Percentiles rank a stretch among this genome's conserved stretches.
Evolutionary conservation across 53 echinoderm and acorn worm species (phyloP).

Genomic region (Stichopus horrens): DNA sequence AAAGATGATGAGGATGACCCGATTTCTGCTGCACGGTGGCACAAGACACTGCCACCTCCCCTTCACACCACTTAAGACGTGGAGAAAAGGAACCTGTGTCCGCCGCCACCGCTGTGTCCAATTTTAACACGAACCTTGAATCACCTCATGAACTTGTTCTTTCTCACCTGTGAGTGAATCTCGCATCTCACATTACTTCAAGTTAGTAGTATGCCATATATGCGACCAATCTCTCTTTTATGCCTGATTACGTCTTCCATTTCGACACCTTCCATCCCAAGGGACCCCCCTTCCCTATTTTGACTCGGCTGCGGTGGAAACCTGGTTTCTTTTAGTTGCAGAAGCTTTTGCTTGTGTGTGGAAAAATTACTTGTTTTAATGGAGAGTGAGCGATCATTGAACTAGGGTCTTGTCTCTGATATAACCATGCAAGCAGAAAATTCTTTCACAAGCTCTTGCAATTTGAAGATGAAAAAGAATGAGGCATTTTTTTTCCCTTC

Average conservation of each 20-base stretch:
- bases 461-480: not conserved
- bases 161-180: slow-evolving; percentile 40
- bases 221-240: slow-evolving; percentile 48
- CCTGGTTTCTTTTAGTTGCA: not conserved
- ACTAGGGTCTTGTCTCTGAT: slow-evolving; percentile 28
- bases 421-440: slow-evolving; percentile 8
- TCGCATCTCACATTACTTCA: slow-evolving; percentile 17
- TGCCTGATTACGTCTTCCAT: slow-evolving; percentile 48
- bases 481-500: not conserved
- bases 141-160: slow-evolving; percentile 35
- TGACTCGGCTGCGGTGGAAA: slow-evolving; percentile 5
- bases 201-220: slow-evolving; percentile 1
- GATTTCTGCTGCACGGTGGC: not conserved
- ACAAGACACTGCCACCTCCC: not conserved
- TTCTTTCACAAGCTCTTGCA: slow-evolving; percentile 6
- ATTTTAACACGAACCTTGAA: not conserved
- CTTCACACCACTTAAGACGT: not conserved
- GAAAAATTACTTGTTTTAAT: slow-evolving; percentile 32
- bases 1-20: too few species aligned
- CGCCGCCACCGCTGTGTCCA: not conserved
- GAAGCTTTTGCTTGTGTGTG: slow-evolving; percentile 10
- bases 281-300: slow-evolving; percentile 35
- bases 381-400: slow-evolving; percentile 33
- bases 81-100: not conserved
- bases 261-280: slow-evolving; percentile 34